phyloP scores from a whole-genome alignment of 2,888 invertebrate species.

The Nasonia oneida region DNA sequence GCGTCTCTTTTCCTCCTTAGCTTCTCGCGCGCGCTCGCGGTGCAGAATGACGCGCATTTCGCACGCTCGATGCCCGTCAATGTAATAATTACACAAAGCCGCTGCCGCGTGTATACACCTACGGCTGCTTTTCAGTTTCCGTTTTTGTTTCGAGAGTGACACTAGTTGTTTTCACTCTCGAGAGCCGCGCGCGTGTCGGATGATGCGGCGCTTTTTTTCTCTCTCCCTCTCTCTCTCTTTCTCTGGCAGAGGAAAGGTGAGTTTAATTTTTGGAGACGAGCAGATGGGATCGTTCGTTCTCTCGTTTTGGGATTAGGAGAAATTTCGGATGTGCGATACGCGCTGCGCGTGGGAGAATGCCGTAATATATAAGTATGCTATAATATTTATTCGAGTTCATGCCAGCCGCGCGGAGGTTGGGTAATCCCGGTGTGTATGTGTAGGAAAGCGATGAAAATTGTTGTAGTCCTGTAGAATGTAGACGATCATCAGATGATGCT shows the following conservation, averaged over 20 bases:
- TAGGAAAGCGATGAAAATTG: slow-evolving; percentile 6
- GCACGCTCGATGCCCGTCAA: slow-evolving; percentile 66
- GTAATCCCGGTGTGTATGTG: not conserved
- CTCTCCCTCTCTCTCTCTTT: too few relatives aligned
- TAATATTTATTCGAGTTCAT: not conserved
- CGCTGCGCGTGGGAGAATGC: not conserved
- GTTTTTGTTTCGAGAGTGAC: not conserved
- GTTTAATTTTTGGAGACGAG: not conserved
- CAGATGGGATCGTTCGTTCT: not conserved
- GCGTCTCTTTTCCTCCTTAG: not conserved
- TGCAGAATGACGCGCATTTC: slow-evolving; percentile 66
- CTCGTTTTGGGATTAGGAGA: not conserved
- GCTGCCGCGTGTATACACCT: slow-evolving; percentile 5
- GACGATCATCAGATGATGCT: not conserved
- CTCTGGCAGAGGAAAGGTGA: not conserved
- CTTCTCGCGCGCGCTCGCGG: not conserved
- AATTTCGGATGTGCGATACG: not conserved
- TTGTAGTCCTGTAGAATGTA: not conserved
- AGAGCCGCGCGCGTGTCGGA: not conserved
- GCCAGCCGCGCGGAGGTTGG: not conserved
- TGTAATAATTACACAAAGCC: slow-evolving; percentile 66
- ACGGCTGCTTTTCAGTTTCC: slow-evolving; percentile 6
- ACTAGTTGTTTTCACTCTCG: not conserved
- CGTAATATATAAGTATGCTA: not conserved
- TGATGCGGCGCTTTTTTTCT: not conserved